phyloP scores from a whole-genome alignment of 2,888 invertebrate species.

The Mesoligia furuncula region DNA sequence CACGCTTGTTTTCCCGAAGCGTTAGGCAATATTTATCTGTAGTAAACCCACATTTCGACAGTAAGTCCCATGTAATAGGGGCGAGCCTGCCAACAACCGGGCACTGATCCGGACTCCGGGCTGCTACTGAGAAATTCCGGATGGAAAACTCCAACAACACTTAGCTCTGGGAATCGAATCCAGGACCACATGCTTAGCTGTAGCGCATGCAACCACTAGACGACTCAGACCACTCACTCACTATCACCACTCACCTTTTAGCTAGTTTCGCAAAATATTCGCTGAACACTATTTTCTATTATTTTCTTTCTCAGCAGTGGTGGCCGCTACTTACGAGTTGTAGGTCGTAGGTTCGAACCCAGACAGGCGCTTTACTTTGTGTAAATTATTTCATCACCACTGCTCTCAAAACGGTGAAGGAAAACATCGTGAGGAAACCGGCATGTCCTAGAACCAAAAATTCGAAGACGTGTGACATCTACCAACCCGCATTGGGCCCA shows the following conservation, averaged over 20 bases:
- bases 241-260: no score
- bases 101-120: background rate
- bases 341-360: no score
- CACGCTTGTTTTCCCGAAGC: background rate
- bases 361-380: no score
- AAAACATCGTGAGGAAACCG: no score
- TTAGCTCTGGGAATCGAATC: background rate
- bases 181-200: background rate
- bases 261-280: background rate
- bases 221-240: background rate
- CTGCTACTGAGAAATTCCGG: background rate
- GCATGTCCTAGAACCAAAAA: no score
- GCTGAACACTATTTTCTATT: background rate
- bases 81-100: background rate
- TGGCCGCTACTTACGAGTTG: no score
- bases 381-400: no score
- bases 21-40: background rate
- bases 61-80: background rate
- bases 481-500: no score
- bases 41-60: background rate
- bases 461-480: no score
- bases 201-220: background rate
- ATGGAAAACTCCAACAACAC: background rate
- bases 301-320: no score
- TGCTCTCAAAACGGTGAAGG: no score